Base-by-base conservation (phyloP, 2,113 vertebrate species). In the Apodemus speciosus region DNA sequence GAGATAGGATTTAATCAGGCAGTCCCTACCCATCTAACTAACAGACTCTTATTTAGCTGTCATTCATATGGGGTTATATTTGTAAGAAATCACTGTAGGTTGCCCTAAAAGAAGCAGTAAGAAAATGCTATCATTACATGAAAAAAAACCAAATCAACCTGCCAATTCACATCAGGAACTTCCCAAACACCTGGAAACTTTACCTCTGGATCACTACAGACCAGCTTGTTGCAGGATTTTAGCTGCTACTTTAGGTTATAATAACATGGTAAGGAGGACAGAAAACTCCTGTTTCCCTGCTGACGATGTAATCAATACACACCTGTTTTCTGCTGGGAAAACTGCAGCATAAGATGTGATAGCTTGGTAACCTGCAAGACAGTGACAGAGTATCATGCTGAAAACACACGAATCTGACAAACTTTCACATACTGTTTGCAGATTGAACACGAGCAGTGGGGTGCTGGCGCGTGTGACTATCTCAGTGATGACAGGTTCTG, bases 291-390 rank as follows among this genome's bases (percentile, higher is more conserved):
- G 88, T 97, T 95, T 97, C 94, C 97, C 97, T 97, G 97, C 97
- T 98, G 98, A 97, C 0, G 56, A 96, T 97, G 77, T 97, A 97
- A 98, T 98, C 97, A 97, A 96, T 96, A 95, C 85, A 95, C 98
- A 98, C 97, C 98, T 98, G 98, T 97, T 98, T 98, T 98, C 98
- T 97, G 90, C 92, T 95, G 97, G 96, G 97, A 97, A 97, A 97
- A 97, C 94, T 90, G 77, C 93, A 97, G 89, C 90, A 90, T 38
- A 92, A 92, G 91, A 97, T 95, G 73, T 71, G 71, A 80, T 95
- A 91, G 88, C 95, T 97, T 98, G 97, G 97, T 97, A 98, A 97
- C 97, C 93, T 97, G 81, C 89, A 96, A 96, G 92, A 98, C 62
- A 86, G 66, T 97, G 97, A 98, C 97, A 98, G 98, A 98, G 89